These are phyloP conservation scores for Heliocidaris erythrogramma DNA, from an alignment of 35 echinoderm and acorn worm genomes.

Conservation along the genomic window DNA sequence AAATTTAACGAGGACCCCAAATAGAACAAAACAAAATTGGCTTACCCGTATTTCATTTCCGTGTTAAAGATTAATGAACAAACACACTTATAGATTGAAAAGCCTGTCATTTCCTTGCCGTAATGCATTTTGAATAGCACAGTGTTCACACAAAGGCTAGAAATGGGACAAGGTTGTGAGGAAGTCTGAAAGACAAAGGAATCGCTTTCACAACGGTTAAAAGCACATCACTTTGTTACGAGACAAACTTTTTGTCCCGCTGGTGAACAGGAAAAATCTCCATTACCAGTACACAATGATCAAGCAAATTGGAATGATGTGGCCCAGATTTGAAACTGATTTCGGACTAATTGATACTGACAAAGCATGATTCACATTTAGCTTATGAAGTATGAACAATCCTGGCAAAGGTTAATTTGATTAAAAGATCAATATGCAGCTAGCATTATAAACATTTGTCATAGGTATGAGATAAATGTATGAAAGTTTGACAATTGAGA, in stretches of 20 bases:
- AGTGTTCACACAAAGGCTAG: neutral
- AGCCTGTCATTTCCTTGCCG: neutral
- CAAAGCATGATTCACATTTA: neutral
- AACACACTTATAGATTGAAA: neutral
- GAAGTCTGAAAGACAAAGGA: neutral
- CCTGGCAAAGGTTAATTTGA: constrained; percentile 2
- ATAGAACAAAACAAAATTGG: neutral
- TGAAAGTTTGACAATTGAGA: neutral
- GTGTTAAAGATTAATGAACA: neutral
- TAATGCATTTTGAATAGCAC: neutral
- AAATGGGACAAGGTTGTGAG: neutral
- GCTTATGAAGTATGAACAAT: constrained; percentile 2
- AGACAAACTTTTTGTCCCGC: neutral
- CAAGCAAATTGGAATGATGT: constrained; percentile 16
- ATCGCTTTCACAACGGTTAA: neutral
- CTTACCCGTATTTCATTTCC: neutral
- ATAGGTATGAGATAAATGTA: neutral
- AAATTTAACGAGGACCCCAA: too few relatives aligned
- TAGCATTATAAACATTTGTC: constrained; percentile 4
- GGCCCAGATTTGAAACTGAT: neutral
- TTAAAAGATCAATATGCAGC: neutral
- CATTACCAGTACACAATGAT: neutral
- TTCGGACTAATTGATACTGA: neutral
- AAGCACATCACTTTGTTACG: neutral
- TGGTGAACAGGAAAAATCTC: neutral